phyloP scores from a whole-genome alignment of 1,140 invertebrate genomes.

The Polypedilum pembai region DNA sequence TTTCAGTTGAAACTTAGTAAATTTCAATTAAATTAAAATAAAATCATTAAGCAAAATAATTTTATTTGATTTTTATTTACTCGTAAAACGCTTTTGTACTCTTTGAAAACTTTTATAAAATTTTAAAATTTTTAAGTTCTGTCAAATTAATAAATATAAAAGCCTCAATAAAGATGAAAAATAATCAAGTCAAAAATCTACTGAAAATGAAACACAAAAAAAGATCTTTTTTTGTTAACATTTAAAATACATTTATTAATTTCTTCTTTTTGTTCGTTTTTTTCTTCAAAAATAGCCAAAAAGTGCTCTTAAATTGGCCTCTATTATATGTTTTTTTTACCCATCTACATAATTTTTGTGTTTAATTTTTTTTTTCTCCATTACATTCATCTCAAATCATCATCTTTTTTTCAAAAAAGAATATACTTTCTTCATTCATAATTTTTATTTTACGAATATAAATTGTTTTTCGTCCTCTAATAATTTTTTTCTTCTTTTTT shows the following conservation, averaged over 20 bases:
- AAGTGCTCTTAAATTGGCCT: constrained; percentile 17
- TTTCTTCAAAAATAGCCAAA: background rate
- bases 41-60: no score
- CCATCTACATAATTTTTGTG: background rate
- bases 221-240: background rate
- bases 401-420: background rate
- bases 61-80: no score
- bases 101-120: no score
- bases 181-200: no score
- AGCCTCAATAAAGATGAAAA: no score
- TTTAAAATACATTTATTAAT: constrained; percentile 29
- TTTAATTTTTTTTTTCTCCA: background rate
- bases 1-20: no score
- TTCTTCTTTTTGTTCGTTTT: background rate
- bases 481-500: background rate
- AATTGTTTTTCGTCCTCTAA: constrained; percentile 1
- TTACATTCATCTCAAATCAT: constrained; percentile 3
- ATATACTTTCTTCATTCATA: constrained; percentile 14
- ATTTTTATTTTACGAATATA: constrained; percentile 9
- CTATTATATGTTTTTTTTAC: background rate
- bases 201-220: background rate
- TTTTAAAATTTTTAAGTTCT: no score
- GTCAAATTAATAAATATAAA: no score
- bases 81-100: no score
- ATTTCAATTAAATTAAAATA: no score